phyloP scores from a whole-genome alignment of 2,113 vertebrate species.

The Phylloscopus whistleri region DNA sequence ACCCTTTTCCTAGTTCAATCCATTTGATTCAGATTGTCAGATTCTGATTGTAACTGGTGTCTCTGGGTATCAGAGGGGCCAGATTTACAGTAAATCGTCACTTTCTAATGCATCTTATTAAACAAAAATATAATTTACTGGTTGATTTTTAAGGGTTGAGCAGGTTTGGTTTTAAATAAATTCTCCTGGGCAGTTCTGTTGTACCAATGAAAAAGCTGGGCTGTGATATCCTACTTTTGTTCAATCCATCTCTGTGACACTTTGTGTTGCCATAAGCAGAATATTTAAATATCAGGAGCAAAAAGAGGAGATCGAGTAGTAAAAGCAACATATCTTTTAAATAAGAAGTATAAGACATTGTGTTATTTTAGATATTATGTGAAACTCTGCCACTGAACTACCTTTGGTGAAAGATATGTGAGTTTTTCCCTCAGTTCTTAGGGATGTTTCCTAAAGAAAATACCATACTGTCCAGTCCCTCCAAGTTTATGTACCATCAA shows the following conservation, averaged over 20 bases:
- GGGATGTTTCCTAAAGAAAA: not conserved
- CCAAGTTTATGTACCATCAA: constrained; percentile 17
- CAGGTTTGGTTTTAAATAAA: not conserved
- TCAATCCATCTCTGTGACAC: not conserved
- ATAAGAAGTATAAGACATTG: not conserved
- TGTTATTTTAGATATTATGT: not conserved
- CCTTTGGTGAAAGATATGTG: not conserved
- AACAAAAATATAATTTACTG: not conserved
- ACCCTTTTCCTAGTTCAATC: not conserved
- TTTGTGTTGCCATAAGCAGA: not conserved
- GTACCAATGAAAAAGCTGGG: not conserved
- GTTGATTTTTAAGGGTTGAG: not conserved
- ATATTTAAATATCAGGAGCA: not conserved
- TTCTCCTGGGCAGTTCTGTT: not conserved
- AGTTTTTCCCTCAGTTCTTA: not conserved
- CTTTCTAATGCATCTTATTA: not conserved
- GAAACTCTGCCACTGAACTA: not conserved
- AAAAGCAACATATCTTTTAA: not conserved
- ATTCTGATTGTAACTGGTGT: not conserved
- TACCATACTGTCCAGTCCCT: not conserved
- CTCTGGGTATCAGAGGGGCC: not conserved
- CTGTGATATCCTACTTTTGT: not conserved
- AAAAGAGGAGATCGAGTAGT: not conserved
- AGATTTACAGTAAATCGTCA: not conserved
- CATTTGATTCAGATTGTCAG: not conserved